phyloP scores from a whole-genome alignment of 2,888 invertebrate species.

The Ormyrus labotus region DNA sequence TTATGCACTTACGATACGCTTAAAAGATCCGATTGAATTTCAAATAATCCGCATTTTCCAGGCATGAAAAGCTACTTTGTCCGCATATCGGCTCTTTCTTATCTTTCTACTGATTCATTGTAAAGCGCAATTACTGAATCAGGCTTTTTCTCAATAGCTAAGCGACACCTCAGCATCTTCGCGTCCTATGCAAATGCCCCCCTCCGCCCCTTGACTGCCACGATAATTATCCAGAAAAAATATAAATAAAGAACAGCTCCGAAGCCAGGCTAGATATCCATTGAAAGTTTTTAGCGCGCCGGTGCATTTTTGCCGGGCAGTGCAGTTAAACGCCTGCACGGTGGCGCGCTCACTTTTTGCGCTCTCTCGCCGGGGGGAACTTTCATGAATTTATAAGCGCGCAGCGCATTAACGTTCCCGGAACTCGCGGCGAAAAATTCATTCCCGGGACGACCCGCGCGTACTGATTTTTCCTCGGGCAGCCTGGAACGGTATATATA shows the following conservation, averaged over 20 bases:
- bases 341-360: neutral
- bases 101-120: no score
- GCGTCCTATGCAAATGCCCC: conserved; percentile 6
- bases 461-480: conserved; percentile 24
- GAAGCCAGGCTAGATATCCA: no score
- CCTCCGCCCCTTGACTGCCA: neutral
- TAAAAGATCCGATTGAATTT: no score
- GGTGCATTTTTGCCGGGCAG: conserved; percentile 3
- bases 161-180: no score
- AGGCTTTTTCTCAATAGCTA: neutral
- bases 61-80: no score
- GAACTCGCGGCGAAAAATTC: conserved; percentile 43
- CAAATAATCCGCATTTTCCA: no score
- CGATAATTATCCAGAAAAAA: conserved; percentile 23
- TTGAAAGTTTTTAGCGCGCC: neutral
- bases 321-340: conserved; percentile 29
- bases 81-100: neutral
- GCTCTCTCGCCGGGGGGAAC: conserved; percentile 8
- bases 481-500: conserved; percentile 18
- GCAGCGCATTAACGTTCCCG: conserved; percentile 34
- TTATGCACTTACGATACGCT: no score
- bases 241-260: neutral
- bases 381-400: conserved; percentile 49
- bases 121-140: no score
- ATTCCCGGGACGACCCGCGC: conserved; percentile 2